Base-by-base conservation (phyloP, 2,888 invertebrate species). In the Lepeophtheirus nordmannii region DNA sequence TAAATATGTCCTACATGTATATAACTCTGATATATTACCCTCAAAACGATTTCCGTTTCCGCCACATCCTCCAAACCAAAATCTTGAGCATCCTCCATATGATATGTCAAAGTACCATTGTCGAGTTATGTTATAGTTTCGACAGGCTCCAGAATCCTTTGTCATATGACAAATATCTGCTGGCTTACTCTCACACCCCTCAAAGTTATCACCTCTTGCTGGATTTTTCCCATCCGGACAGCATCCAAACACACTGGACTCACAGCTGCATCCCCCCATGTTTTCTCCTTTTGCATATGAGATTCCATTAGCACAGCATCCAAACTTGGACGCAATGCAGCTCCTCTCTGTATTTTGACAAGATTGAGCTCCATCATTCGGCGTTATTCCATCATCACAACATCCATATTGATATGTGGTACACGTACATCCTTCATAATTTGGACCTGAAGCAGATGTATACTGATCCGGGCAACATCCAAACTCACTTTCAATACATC, bases 31-130 rank as follows among this genome's bases (percentile, higher is more conserved):
- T n/a, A 46, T n/a, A 14, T n/a, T 46, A 46, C 82, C 82, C 69
- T 81, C 80, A 76, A 92, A 96, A 41, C 86, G 79, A 76, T 92
- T 92, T 22, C 81, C 84, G 73, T 92, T 92, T 65, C 91, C 91
- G 0, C 84, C 89, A 73, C 90, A 90, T 30, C 90, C 90, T 12
- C 90, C 89, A 73, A 20, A 92, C 89, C 90, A 91, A 78, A 92
- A 92, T 39, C 87, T 79, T 0, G 87, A 84, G 73, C 92, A 92
- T 37, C 87, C 89, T 14, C 90, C 91, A 73, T 90, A 91, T 30
- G 82, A 82, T 71, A 82, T 82, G 73, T 92, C 90, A 73, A 84
- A 92, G 82, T 82, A 90, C 85, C 88, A 90, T 74, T 85, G 82
- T 67, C 88, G 86, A 0, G 85, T 83, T 76, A 83, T 90, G 75